These are phyloP conservation scores for Pollenia angustigena DNA, from an alignment of 2,888 invertebrate genomes.

Conservation along the genomic window DNA sequence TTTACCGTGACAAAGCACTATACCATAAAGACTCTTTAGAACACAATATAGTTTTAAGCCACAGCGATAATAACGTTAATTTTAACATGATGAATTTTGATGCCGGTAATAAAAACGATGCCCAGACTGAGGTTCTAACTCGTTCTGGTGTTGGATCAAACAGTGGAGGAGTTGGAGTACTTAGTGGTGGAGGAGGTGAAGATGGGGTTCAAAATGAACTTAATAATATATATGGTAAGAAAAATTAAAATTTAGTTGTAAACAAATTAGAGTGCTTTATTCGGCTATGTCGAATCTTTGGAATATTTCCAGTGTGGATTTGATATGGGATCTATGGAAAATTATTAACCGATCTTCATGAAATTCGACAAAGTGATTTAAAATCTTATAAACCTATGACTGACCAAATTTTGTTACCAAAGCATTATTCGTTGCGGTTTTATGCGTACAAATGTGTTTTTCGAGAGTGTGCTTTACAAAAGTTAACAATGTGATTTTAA, in stretches of 20 bases:
- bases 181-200: background rate
- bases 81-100: constrained; percentile 63
- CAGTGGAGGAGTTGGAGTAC: background rate
- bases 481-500: no score
- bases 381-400: no score
- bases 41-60: constrained; percentile 43
- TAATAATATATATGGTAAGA: constrained; percentile 63
- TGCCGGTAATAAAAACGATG: constrained; percentile 40
- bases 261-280: no score
- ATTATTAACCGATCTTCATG: no score
- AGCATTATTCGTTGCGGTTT: no score
- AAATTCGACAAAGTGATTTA: no score
- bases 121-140: constrained; percentile 52
- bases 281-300: no score
- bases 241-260: background rate
- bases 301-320: no score
- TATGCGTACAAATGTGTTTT: no score
- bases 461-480: no score
- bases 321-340: no score
- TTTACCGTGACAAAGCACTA: background rate
- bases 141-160: constrained; percentile 8
- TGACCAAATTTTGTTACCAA: no score
- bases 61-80: constrained; percentile 46
- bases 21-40: constrained; percentile 40
- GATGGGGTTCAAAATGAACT: constrained; percentile 48